Conservation (phyloP, 92 coral and sea anemone species). For the Ricordea florida region DNA sequence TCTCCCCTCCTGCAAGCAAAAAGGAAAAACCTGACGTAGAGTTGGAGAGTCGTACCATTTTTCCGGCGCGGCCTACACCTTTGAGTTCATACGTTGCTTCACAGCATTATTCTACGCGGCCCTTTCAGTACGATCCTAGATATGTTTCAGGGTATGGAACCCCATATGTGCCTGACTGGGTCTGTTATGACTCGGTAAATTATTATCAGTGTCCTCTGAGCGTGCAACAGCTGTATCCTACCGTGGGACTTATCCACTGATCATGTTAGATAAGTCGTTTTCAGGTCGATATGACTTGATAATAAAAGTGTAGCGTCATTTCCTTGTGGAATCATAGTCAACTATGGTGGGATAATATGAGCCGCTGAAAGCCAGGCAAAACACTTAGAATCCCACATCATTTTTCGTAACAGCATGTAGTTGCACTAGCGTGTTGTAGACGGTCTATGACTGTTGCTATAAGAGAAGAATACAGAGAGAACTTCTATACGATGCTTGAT, state of each 20-base stretch:
- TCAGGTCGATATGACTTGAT: not conserved
- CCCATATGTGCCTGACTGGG: constrained; percentile 21
- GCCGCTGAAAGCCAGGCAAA: not conserved
- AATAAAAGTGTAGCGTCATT: too few relatives aligned
- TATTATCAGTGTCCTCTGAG: not conserved
- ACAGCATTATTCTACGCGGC: not conserved
- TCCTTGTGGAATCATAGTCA: too few relatives aligned
- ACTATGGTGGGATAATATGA: too few relatives aligned
- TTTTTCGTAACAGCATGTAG: too few relatives aligned
- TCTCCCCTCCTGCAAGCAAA: not conserved
- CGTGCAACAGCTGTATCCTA: constrained; percentile 4
- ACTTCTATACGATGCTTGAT: too few relatives aligned
- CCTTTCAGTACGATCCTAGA: constrained; percentile 17
- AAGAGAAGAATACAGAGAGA: too few relatives aligned
- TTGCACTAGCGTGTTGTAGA: too few relatives aligned
- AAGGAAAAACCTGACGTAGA: not conserved
- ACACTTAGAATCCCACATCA: not conserved
- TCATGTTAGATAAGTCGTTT: not conserved
- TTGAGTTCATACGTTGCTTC: not conserved
- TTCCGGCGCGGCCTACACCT: constrained; percentile 21
- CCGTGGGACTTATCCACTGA: constrained; percentile 15
- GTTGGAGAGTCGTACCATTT: not conserved
- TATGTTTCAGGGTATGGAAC: not conserved
- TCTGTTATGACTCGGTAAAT: constrained; percentile 1
- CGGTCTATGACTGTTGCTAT: too few relatives aligned